A percentile compares a stretch with the other conserved stretches of the same genome.
These are phyloP conservation scores for Drosophila nigrodunni DNA, from an alignment of 1,140 invertebrate species.

Conservation along the genomic window DNA sequence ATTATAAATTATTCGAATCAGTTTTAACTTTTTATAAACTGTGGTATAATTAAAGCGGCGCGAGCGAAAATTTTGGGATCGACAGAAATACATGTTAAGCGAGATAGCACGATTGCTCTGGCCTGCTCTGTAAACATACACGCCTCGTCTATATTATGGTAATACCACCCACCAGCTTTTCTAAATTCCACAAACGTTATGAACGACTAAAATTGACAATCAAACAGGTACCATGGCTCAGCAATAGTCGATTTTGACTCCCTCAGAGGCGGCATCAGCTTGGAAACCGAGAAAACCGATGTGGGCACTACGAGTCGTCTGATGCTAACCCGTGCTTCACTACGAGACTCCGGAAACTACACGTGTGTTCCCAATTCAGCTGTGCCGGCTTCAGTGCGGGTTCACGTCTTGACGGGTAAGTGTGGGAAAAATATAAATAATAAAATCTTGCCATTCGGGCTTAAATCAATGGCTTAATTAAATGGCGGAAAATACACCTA, in stretches of 20 bases:
- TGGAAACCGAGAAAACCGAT: slow-evolving; percentile 96
- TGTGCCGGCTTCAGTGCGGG: slow-evolving; percentile 93
- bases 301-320: slow-evolving; percentile 94
- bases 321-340: slow-evolving; percentile 93
- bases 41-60: slow-evolving; percentile 87
- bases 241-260: slow-evolving; percentile 94
- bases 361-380: slow-evolving; percentile 95
- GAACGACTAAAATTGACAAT: neutral
- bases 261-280: slow-evolving; percentile 92
- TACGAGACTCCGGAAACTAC: slow-evolving; percentile 95
- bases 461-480: too few species aligned
- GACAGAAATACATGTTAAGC: slow-evolving; percentile 95
- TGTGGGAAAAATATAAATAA: too few species aligned
- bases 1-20: too few species aligned
- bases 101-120: slow-evolving; percentile 94
- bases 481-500: too few species aligned
- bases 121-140: slow-evolving; percentile 95
- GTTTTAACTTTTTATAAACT: too few species aligned
- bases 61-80: slow-evolving; percentile 93
- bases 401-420: slow-evolving; percentile 96
- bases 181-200: neutral
- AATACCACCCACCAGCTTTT: neutral
- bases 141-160: slow-evolving; percentile 87
- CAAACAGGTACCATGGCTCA: slow-evolving; percentile 89
- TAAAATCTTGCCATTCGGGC: too few species aligned